Percentiles rank a stretch among this genome's conserved stretches.
Evolutionary conservation across 2,888 invertebrate genomes (phyloP).

Genomic region (Oxyscelio sp.): DNA sequence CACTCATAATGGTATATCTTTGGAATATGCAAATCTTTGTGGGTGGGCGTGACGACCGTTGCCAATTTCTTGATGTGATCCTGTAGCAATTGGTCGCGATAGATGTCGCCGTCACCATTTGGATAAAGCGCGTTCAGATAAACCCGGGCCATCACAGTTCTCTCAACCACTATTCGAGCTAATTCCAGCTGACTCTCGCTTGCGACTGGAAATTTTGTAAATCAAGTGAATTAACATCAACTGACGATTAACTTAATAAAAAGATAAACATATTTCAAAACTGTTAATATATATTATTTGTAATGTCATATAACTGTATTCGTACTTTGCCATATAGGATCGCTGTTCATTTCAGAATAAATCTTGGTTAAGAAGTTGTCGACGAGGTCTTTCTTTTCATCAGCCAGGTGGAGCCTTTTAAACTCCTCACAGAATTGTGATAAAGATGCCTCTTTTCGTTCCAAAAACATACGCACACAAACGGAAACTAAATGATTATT

Average conservation of each 20-base stretch:
- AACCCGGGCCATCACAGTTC: conserved; percentile 96
- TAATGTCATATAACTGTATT: no score
- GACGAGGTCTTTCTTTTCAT: conserved; percentile 97
- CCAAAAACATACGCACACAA: conserved; percentile 94
- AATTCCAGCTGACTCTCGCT: conserved; percentile 92
- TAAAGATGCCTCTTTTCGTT: conserved; percentile 93
- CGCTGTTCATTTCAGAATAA: conserved; percentile 92
- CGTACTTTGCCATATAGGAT: conserved; percentile 92
- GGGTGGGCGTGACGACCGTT: conserved; percentile 92
- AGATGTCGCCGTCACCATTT: conserved; percentile 98
- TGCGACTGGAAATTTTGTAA: conserved; percentile 92
- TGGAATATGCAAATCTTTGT: conserved; percentile 94
- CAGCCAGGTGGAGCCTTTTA: conserved; percentile 93
- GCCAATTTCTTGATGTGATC: conserved; percentile 96
- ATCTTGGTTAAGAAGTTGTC: conserved; percentile 94
- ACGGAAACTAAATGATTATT: conserved; percentile 93
- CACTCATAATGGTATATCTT: conserved; percentile 96
- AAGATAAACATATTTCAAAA: no score
- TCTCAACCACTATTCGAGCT: conserved; percentile 95
- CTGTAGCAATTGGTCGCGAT: conserved; percentile 95
- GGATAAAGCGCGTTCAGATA: conserved; percentile 98
- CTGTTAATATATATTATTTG: no score
- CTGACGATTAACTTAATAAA: no score
- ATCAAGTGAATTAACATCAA: no score
- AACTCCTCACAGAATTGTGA: conserved; percentile 94